phyloP scores from a whole-genome alignment of 2,888 invertebrate genomes.

The Erebia ligea region DNA sequence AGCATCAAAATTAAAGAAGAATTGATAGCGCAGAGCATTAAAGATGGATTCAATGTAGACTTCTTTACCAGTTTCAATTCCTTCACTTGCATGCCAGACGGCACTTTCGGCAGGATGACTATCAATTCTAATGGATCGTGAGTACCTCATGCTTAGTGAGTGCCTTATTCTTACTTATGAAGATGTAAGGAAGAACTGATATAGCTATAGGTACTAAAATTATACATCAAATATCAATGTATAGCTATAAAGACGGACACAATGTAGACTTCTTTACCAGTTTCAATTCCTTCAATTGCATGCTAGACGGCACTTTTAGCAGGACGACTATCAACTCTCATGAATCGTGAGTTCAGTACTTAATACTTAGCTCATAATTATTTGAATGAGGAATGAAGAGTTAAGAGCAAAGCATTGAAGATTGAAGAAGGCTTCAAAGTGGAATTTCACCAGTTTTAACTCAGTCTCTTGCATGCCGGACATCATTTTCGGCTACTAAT shows the following conservation, averaged over 20 bases:
- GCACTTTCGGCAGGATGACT: conserved; percentile 58
- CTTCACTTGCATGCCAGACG: conserved; percentile 66
- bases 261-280: conserved; percentile 59
- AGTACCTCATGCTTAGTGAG: conserved; percentile 46
- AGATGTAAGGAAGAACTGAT: conserved; percentile 51
- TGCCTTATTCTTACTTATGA: background rate
- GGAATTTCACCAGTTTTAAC: no score
- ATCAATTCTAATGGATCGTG: conserved; percentile 58
- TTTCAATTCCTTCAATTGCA: conserved; percentile 52
- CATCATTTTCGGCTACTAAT: conserved; percentile 54
- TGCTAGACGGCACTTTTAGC: conserved; percentile 70
- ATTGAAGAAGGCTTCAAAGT: conserved; percentile 38
- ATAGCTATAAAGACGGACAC: conserved; percentile 62
- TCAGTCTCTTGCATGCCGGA: no score
- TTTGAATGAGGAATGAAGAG: background rate
- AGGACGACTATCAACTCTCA: conserved; percentile 50
- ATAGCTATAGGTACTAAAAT: no score
- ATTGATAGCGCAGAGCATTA: conserved; percentile 53
- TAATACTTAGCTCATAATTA: background rate
- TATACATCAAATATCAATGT: no score
- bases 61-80: conserved; percentile 51
- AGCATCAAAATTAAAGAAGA: conserved; percentile 50
- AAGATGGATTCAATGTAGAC: conserved; percentile 64
- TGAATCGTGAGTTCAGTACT: conserved; percentile 63
- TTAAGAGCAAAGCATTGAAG: background rate